These are phyloP conservation scores for Oophaga sylvatica DNA, from an alignment of 2,797 vertebrate genomes.

Conservation along the genomic window DNA sequence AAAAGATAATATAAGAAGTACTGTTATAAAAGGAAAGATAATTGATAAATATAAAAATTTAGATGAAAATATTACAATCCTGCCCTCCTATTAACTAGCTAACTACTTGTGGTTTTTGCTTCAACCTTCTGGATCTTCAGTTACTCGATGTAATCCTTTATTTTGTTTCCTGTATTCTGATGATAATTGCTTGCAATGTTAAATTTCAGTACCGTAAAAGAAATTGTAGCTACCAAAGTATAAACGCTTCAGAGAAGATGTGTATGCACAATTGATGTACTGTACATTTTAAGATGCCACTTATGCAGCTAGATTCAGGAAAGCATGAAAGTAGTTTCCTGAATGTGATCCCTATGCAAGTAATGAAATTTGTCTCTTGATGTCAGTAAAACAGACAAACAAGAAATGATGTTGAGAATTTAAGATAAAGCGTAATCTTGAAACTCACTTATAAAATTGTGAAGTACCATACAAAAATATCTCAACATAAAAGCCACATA, in stretches of 20 bases:
- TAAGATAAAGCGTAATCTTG: constrained; percentile 3
- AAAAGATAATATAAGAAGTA: too few relatives aligned
- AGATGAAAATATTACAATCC: too few relatives aligned
- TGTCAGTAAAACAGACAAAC: constrained; percentile 25
- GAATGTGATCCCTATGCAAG: constrained; percentile 25
- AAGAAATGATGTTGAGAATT: constrained; percentile 27
- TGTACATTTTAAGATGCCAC: constrained; percentile 30
- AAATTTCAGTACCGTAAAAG: constrained; percentile 7
- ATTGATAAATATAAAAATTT: too few relatives aligned
- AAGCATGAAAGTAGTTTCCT: constrained; percentile 44
- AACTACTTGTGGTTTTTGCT: neutral
- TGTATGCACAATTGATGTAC: constrained; percentile 16
- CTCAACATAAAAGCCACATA: neutral
- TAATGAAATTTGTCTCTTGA: constrained; percentile 20
- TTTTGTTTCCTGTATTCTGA: neutral
- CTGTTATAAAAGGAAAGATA: too few relatives aligned
- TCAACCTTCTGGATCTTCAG: neutral
- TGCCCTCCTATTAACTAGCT: too few relatives aligned
- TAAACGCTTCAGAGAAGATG: constrained; percentile 27
- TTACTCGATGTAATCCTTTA: constrained; percentile 5
- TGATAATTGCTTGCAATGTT: constrained; percentile 20
- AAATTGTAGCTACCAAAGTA: constrained; percentile 10
- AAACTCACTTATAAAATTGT: constrained; percentile 1
- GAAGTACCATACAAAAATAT: neutral
- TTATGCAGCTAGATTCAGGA: constrained; percentile 42